Evolutionary conservation across 2,113 vertebrate species (phyloP), one percentile per base, ranked within the genome.

Genomic region (Corythornis madagascariensis): DNA sequence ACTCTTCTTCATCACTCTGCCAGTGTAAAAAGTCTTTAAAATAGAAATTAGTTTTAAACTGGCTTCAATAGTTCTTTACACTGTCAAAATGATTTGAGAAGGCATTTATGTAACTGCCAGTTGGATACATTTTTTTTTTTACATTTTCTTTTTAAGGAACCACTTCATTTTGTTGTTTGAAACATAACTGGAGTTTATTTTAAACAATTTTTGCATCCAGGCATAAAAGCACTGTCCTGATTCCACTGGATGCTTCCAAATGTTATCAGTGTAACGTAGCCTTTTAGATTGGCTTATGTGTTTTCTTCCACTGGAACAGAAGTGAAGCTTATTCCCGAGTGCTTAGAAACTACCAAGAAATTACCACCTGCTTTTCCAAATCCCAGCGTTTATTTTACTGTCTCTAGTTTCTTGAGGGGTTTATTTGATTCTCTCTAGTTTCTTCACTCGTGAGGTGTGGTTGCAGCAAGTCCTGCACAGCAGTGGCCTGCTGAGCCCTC

Each of bases 71-170:
- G 38, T 76, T 86, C 70, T 88, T 92, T 92, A 61, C 43, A 35
- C 48, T 90, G 50, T 91, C 60, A 92, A 77, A 77, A 53, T 71
- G 17, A 88, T 88, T 87, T 78, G 79, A 91, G 76, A 83, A 80
- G n/a, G 29, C 64, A 86, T 88, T 94, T 92, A 81, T 50, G 21
- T 92, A 92, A 91, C 75, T 89, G 78, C 45, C n/a, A 74, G 67
- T 90, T 89, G 48, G 72, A 71, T 85, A 56, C 42, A 57, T 8
- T 40, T 31, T 17, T 19, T 16, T 29, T 38, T 53, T 57, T 24
- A 11, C 9, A 18, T 43, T 67, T 48, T 73, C 72, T 71, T 74
- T 93, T 59, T 47, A 73, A 67, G 45, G 52, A 93, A 40, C 26
- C 17, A n/a, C 21, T 92, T 70, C 2, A 31, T 92, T 89, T 92